These are phyloP conservation scores for Brachyistius frenatus DNA, from an alignment of 2,113 vertebrate genomes.

Conservation along the genomic window DNA sequence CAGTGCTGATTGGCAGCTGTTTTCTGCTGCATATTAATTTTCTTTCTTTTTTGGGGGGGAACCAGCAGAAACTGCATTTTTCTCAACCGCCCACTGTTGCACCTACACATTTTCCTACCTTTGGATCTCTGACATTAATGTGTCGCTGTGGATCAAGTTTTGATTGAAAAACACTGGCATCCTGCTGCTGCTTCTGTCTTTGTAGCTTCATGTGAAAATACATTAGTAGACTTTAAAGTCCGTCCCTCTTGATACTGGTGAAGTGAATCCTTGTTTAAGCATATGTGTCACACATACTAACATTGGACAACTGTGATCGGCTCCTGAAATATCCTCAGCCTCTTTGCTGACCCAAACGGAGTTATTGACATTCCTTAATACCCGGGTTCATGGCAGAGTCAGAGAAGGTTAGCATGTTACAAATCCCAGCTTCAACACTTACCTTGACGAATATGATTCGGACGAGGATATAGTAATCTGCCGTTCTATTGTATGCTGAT, in stretches of 20 bases:
- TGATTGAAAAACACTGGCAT: not conserved
- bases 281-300: conserved; percentile 52
- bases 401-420: conserved; percentile 3
- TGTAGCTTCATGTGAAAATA: conserved; percentile 1
- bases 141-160: not conserved
- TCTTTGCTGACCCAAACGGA: conserved; percentile 55
- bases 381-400: conserved; percentile 24
- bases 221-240: not conserved
- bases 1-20: not conserved
- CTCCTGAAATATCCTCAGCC: conserved; percentile 66
- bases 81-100: not conserved
- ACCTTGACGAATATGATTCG: not conserved
- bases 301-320: conserved; percentile 42
- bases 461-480: not conserved
- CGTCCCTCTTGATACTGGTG: conserved; percentile 30
- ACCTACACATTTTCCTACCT: not conserved
- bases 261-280: conserved; percentile 41
- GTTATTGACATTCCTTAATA: conserved; percentile 49
- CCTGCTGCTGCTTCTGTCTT: conserved; percentile 6
- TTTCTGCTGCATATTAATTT: conserved; percentile 4
- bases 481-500: conserved; percentile 14
- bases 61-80: not conserved
- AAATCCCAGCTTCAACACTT: conserved; percentile 16
- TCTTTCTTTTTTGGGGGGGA: not conserved
- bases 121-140: not conserved